A percentile compares a stretch with the other conserved stretches of the same genome.
These are phyloP conservation scores for Spheniscus mendiculus DNA, from an alignment of 2,113 vertebrate genomes.

Conservation along the genomic window DNA sequence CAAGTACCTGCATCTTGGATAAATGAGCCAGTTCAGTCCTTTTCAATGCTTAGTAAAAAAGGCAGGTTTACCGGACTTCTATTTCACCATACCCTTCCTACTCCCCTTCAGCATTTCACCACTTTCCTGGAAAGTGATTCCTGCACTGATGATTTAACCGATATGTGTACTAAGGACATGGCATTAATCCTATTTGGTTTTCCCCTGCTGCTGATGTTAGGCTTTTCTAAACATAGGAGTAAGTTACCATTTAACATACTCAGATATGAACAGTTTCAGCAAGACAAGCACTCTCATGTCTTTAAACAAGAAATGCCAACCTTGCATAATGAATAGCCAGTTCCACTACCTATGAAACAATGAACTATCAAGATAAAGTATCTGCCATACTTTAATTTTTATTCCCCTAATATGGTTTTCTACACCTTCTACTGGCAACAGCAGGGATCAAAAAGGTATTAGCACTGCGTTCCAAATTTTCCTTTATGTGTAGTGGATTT, in stretches of 20 bases:
- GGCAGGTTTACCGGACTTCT: background rate
- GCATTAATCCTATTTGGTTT: background rate
- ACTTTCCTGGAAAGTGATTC: background rate
- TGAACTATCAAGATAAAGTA: background rate
- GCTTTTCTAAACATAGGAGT: background rate
- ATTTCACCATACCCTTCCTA: background rate
- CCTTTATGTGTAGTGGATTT: background rate
- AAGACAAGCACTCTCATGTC: background rate
- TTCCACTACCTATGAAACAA: background rate
- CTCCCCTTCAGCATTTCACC: background rate
- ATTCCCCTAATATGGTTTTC: background rate
- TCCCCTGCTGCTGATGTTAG: background rate
- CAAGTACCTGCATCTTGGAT: background rate
- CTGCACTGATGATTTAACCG: background rate
- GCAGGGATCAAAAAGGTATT: background rate
- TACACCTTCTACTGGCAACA: background rate
- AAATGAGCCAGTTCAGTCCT: background rate
- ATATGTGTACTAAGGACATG: background rate
- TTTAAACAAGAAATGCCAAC: background rate
- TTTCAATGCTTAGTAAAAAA: background rate
- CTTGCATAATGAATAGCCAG: background rate
- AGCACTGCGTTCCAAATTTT: background rate
- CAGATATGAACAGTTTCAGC: background rate
- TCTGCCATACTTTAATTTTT: background rate
- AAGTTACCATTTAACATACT: background rate